Evolutionary conservation across 1,140 invertebrate genomes (phyloP), one percentile per base, ranked within the genome.

Genomic region (Apis dorsata): DNA sequence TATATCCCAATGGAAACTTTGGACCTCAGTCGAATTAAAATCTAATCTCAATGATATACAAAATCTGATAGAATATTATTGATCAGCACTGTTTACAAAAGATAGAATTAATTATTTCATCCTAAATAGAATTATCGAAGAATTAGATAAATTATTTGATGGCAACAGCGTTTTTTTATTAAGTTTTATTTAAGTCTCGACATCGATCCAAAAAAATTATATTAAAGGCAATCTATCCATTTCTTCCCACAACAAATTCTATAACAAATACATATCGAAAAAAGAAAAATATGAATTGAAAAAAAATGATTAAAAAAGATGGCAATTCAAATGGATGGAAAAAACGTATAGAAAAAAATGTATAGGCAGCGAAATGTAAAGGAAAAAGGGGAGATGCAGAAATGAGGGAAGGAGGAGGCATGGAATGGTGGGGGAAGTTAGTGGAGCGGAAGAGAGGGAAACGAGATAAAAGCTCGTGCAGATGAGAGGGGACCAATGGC

Each of bases 401-500:
- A 34, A 68, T 5, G 11, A 34, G 12, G 66, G 13, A 49, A 49
- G 17, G 66, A 15, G 19, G 19, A 68, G 44, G 21, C 19, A 73
- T 73, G 80, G 80, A 57, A 28, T 19, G 19, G 24, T 11, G 69
- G 77, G 76, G 75, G 66, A 66, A 84, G 68, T 70, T 21, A 15
- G 19, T 3, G 51, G 34, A 13, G 69, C 62, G 70, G 66, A 34
- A 79, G 82, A 77, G 79, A 83, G 68, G 60, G 74, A 78, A 75
- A 83, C 53, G 66, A 90, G 89, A 90, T 90, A 89, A 90, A 90
- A 86, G 84, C 76, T 83, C 84, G 69, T 68, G 76, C 63, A 90
- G 87, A 89, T 90, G 87, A 87, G 77, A 81, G 75, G 51, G 76
- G 63, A 59, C 87, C 89, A 90, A 90, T 90, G 60, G 81, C 66